phyloP scores from a whole-genome alignment of 2,113 vertebrate species.

The Polyodon spathula region DNA sequence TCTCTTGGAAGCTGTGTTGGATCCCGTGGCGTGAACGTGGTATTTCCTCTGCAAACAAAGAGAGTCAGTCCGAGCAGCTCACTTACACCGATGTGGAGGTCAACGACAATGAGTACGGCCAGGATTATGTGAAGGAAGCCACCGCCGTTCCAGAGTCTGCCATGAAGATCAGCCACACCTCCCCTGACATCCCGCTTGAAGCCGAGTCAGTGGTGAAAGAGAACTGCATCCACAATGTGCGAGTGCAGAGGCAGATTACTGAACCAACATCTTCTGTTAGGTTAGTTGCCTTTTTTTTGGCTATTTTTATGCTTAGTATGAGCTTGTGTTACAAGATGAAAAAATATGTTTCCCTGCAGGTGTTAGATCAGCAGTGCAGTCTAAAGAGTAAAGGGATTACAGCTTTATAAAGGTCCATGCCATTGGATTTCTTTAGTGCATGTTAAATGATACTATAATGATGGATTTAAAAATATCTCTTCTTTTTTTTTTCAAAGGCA shows the following conservation, averaged over 20 bases:
- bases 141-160: constrained; percentile 75
- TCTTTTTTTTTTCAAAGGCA: constrained; percentile 61
- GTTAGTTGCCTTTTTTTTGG: constrained; percentile 50
- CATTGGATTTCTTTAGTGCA: not conserved
- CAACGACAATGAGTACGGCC: constrained; percentile 69
- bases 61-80: constrained; percentile 75
- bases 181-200: constrained; percentile 84
- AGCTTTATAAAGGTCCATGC: too few relatives aligned
- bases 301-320: not conserved
- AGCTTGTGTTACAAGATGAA: too few relatives aligned
- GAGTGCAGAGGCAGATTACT: constrained; percentile 81
- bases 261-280: constrained; percentile 74
- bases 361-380: too few relatives aligned
- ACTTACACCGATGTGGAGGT: constrained; percentile 79
- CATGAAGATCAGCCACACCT: constrained; percentile 97
- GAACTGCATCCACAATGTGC: constrained; percentile 69
- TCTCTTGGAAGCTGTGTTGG: constrained; percentile 98
- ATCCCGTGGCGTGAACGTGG: constrained; percentile 92
- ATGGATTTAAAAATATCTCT: constrained; percentile 21
- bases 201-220: constrained; percentile 65
- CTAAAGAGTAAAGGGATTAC: too few relatives aligned
- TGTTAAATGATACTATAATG: not conserved
- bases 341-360: too few relatives aligned
- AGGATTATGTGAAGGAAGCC: constrained; percentile 72
- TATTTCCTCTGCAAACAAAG: constrained; percentile 70